Base-by-base conservation (phyloP, 2,113 vertebrate species). In the Bucco capensis region DNA sequence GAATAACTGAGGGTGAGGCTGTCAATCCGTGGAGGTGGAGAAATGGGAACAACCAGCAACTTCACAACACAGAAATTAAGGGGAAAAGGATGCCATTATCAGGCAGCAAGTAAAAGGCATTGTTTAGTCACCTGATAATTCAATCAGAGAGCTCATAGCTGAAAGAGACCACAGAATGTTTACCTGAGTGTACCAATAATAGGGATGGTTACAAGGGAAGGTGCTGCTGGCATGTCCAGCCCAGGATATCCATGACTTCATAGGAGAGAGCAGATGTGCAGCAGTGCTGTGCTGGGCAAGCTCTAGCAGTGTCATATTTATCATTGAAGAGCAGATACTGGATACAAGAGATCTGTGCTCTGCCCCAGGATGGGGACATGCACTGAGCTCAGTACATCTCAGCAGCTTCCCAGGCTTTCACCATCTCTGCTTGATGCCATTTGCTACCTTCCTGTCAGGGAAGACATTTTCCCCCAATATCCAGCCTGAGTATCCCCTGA, bases 271-370 rank as follows among this genome's bases (percentile, higher is more conserved):
- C n/a, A n/a, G n/a, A n/a, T n/a, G n/a, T n/a, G n/a, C 56, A 27
- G 27, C 10, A 58, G 8, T 9, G 3, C n/a, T 78, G 61, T 17
- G 4, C 25, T 71, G 4, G 6, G 0, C 15, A 2, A 23, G 11
- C 19, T 75, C 33, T 37, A 44, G 11, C 28, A 28, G 7, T 57
- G 38, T 35, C 40, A 40, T 47, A 23, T 53, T 14, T 83, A 27
- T 58, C 54, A 47, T 47, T 78, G 35, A 60, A 76, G 19, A 44
- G 28, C 37, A 23, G 12, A 11, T 18, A 38, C 15, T 23, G 38
- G 11, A 30, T 54, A 56, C 24, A 53, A 19, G 1, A 19, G 31
- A 80, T 16, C 37, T 30, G 38, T 60, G 31, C 9, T 17, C n/a
- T 79, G 27, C 42, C n/a, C 19, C 23, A 33, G 14, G 46, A 24